A percentile compares a stretch with the other conserved stretches of the same genome.
phyloP scores from a whole-genome alignment of 2,888 invertebrate genomes.

The Thumatha senex region DNA sequence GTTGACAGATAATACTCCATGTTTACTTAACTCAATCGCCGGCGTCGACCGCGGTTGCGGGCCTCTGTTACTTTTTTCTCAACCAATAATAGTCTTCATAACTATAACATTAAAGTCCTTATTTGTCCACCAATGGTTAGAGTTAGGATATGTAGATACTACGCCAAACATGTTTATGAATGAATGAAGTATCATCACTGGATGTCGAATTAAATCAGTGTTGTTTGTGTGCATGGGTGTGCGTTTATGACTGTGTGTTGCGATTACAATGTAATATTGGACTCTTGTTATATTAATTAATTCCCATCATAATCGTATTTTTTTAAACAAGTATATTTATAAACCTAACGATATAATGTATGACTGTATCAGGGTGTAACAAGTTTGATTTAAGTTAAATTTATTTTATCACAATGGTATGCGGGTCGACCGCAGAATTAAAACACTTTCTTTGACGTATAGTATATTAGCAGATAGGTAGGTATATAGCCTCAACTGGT shows the following conservation, averaged over 20 bases:
- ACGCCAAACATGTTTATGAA: constrained; percentile 67
- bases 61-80: constrained; percentile 41
- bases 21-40: constrained; percentile 81
- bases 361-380: constrained; percentile 16
- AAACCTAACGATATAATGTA: too few species aligned
- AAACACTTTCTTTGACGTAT: constrained; percentile 55
- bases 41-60: constrained; percentile 66
- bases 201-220: constrained; percentile 59
- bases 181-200: constrained; percentile 81
- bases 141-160: constrained; percentile 63
- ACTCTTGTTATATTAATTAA: background rate
- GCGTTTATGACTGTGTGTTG: constrained; percentile 28
- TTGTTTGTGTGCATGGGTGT: constrained; percentile 40
- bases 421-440: constrained; percentile 77
- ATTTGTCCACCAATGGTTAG: constrained; percentile 50
- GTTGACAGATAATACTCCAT: constrained; percentile 82
- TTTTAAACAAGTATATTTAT: too few species aligned
- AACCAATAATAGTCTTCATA: constrained; percentile 51
- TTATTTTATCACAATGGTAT: constrained; percentile 57
- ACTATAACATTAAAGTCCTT: constrained; percentile 57
- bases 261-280: constrained; percentile 47
- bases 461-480: constrained; percentile 3
- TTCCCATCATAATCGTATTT: background rate
- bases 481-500: constrained; percentile 44
- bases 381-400: constrained; percentile 48